Conservation (phyloP, 2,113 vertebrate genomes). For the Emydocephalus ijimae region DNA sequence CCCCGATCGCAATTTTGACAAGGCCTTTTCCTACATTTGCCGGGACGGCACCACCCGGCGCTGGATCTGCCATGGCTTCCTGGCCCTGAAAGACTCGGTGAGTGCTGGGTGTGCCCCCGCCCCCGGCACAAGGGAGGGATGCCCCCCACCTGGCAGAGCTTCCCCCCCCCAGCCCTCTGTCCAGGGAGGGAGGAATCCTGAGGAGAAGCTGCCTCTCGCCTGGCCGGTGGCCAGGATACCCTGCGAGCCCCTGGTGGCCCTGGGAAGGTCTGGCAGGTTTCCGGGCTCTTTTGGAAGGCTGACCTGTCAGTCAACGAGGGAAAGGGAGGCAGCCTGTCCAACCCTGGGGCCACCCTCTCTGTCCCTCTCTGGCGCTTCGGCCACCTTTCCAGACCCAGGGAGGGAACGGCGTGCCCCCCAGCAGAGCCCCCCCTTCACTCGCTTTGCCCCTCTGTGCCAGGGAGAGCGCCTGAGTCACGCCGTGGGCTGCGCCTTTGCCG, state of each 20-base stretch:
- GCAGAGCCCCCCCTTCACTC: fast-evolving
- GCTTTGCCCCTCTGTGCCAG: conserved; percentile 52
- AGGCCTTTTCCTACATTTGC: conserved; percentile 94
- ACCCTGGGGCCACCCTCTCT: neutral
- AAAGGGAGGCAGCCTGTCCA: neutral
- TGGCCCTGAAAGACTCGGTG: conserved; percentile 91
- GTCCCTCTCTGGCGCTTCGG: neutral
- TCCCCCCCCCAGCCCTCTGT: neutral
- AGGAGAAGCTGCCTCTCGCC: neutral
- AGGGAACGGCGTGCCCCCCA: neutral
- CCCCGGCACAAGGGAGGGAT: neutral
- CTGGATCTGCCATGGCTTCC: conserved; percentile 94
- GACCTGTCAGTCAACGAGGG: neutral
- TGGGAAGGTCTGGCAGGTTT: neutral
- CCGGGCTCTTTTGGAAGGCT: neutral
- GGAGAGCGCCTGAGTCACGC: conserved; percentile 90
- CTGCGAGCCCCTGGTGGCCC: neutral
- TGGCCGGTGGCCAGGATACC: neutral
- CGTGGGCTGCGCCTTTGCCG: conserved; percentile 89
- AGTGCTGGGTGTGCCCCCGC: conserved; percentile 38
- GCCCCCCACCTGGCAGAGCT: neutral
- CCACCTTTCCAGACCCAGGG: neutral
- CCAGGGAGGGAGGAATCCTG: neutral
- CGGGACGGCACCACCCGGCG: conserved; percentile 87
- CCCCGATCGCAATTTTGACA: conserved; percentile 91